phyloP scores from a whole-genome alignment of 2,113 vertebrate genomes.

The Grus americana region DNA sequence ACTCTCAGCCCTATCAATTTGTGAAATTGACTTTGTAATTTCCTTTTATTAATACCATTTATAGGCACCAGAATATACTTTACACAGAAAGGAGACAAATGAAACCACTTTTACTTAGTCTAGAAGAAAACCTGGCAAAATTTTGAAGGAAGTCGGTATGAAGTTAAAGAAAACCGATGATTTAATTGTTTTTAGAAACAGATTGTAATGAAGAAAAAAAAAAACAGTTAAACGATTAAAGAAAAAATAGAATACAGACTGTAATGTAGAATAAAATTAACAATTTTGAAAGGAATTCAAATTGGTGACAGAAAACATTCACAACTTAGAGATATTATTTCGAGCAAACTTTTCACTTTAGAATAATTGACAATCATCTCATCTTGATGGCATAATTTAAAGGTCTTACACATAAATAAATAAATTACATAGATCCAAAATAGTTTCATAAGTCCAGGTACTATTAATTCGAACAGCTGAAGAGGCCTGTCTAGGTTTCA shows the following conservation, averaged over 20 bases:
- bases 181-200: not conserved
- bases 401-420: not conserved
- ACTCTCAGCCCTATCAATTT: not conserved
- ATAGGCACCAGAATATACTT: not conserved
- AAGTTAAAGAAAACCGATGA: not conserved
- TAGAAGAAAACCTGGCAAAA: not conserved
- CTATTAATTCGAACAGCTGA: not conserved
- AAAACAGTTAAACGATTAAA: accelerated
- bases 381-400: not conserved
- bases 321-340: not conserved
- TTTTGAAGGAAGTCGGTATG: not conserved
- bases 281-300: not conserved
- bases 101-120: not conserved
- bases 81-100: not conserved
- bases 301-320: not conserved
- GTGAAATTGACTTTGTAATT: not conserved
- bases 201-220: not conserved
- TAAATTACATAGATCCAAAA: not conserved
- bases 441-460: not conserved
- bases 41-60: not conserved
- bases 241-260: not conserved
- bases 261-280: not conserved
- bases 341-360: not conserved
- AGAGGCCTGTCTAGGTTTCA: not conserved
- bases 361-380: not conserved